Base-by-base conservation (phyloP, 2,888 invertebrate genomes). In the Glyphotaelius pellucidus region DNA sequence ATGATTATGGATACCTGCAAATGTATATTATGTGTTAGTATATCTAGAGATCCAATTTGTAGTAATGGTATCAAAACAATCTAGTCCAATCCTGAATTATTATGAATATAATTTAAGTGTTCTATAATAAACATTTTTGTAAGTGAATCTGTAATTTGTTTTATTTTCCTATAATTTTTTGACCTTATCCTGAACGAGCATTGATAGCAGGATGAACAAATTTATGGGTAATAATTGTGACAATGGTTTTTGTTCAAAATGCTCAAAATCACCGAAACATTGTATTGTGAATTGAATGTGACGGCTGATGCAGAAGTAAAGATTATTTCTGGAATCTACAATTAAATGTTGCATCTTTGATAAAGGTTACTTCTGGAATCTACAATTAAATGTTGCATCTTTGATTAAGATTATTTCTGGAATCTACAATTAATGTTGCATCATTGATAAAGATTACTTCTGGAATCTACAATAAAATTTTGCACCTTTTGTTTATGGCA, bases 11-110 rank as follows among this genome's bases (percentile, higher is more conserved):
- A 35, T 79, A 79, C 79, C 52, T n/a, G 7, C 79, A 89, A 89
- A n/a, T 67, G 35, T 32, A 32, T 89, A 79, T 89, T 79, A 35
- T 35, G 25, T 79, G n/a, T 52, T 31, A 79, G 79, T 89, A 85
- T 38, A 90, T 84, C 84, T 90, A 67, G 31, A 67, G 83, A 84
- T 42, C 35, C 42, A 81, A 80, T 89, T 81, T 90, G 90, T 90
- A 90, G 80, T 31, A 90, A 90, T 80, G 90, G 80, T 90, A 90
- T 90, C 90, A 31, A 90, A 47, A 80, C 52, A 81, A 81, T 90
- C 90, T 90, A 90, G 90, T 90, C 90, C 90, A 88, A 88, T 88
- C 30, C 67, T 67, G 35, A 88, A 88, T 88, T 52, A 88, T 32
- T 67, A 88, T 88, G 25, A 67, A 67, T 88, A 88, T 88, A 52